phyloP scores from a whole-genome alignment of 1,140 invertebrate genomes.

The Oedothorax gibbosus region DNA sequence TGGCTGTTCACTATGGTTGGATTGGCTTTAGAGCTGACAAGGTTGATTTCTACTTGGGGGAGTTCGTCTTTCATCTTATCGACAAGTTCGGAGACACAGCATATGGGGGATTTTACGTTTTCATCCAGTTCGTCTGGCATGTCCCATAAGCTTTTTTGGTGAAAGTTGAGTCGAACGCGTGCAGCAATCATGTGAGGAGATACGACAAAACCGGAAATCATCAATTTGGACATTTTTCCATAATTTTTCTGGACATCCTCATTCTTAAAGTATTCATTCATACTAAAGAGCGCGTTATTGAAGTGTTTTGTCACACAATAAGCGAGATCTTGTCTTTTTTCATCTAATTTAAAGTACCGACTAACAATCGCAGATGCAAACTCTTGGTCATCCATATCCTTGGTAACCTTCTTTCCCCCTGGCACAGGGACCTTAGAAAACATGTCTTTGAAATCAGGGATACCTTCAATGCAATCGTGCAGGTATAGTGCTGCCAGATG shows the following conservation, averaged over 20 bases:
- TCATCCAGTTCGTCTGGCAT: conserved; percentile 18
- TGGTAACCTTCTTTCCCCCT: not conserved
- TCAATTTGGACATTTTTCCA: conserved; percentile 40
- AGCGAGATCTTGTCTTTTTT: conserved; percentile 38
- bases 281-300: not conserved
- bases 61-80: not conserved
- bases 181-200: conserved; percentile 37
- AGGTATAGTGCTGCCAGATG: conserved; percentile 11
- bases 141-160: conserved; percentile 37
- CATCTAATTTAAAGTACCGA: conserved; percentile 1
- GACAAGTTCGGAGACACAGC: not conserved
- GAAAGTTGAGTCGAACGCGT: conserved; percentile 25
- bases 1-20: not conserved
- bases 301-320: conserved; percentile 10
- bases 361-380: not conserved
- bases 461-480: conserved; percentile 22
- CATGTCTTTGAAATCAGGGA: not conserved
- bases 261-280: conserved; percentile 36
- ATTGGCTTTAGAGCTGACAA: conserved; percentile 35
- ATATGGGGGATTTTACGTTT: not conserved
- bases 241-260: not conserved
- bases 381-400: not conserved
- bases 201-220: conserved; percentile 34
- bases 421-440: not conserved
- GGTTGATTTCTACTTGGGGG: not conserved